Evolutionary conservation across 1,140 invertebrate species (phyloP), one percentile per base, ranked within the genome.

Genomic region (Metaphire vulgaris): DNA sequence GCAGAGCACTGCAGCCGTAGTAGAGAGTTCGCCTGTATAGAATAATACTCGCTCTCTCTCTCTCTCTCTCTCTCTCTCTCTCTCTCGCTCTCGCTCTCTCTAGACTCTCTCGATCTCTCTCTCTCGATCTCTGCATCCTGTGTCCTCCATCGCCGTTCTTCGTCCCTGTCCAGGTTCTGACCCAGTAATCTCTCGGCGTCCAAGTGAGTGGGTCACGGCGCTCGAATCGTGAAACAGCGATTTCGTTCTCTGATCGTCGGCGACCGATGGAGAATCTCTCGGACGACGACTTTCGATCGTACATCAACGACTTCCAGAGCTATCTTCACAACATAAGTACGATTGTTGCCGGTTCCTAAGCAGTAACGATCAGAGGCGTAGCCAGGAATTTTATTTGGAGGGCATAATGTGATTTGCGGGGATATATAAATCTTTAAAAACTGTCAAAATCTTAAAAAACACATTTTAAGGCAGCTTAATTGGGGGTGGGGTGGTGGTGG

Each of bases 31-130:
- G n/a, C n/a, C n/a, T n/a, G n/a, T n/a, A n/a, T n/a, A n/a, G n/a
- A n/a, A n/a, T n/a, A n/a, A n/a, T n/a, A n/a, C n/a, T n/a, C n/a
- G n/a, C 41, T 56, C 41, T 56, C 41, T 56, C 41, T 56, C 41
- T 56, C 41, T 56, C 41, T 56, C 41, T 56, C 41, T 56, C 41
- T 56, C 41, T 56, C 41, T 56, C 41, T 56, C 41, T 56, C 41
- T 56, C 41, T 56, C 41, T 56, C 41, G 6, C 41, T 56, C 41
- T 56, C 41, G 6, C 41, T 56, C 41, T 56, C 41, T 56, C 41
- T 56, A 6, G 6, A 6, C 21, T 21, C 21, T 21, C 21, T 6
- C 41, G 41, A 12, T 6, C 41, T 56, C 21, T 21, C 21, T 6
- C 41, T 21, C 41, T 56, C 6, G 41, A 56, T 56, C 21, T 21